Percentiles rank a stretch among this genome's conserved stretches.
Evolutionary conservation across 2,888 invertebrate species (phyloP).

Genomic region (Archaeoteleia sp.): DNA sequence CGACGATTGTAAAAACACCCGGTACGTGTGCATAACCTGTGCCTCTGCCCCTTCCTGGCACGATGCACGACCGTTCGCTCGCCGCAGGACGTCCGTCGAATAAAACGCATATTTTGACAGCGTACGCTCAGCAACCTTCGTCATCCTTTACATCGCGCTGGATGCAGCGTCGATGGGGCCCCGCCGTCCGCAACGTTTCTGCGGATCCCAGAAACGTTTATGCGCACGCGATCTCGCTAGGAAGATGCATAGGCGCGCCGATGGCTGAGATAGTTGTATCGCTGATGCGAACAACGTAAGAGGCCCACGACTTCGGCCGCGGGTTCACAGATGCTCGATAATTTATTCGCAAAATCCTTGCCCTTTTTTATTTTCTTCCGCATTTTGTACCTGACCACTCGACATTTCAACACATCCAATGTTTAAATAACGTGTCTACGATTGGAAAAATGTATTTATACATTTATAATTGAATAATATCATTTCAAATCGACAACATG

Average conservation of each 20-base stretch:
- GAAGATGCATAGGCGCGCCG: constrained; percentile 5
- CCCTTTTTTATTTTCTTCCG: too few species aligned
- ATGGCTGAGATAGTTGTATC: constrained; percentile 10
- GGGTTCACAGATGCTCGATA: too few species aligned
- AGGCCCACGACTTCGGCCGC: constrained; percentile 6
- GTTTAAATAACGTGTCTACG: too few species aligned
- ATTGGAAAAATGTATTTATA: too few species aligned
- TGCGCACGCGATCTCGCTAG: constrained; percentile 1
- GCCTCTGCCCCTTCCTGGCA: constrained; percentile 33
- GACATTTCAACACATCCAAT: too few species aligned
- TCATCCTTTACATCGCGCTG: constrained; percentile 52
- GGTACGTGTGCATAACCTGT: background rate
- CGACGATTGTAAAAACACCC: too few species aligned
- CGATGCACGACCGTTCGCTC: constrained; percentile 61
- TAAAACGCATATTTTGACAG: constrained; percentile 67
- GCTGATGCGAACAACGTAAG: background rate
- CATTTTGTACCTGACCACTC: too few species aligned
- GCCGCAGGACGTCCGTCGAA: constrained; percentile 60
- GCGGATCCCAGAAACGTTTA: constrained; percentile 4
- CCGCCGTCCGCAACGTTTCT: constrained; percentile 2
- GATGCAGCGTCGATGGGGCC: constrained; percentile 11
- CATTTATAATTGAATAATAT: constrained; percentile 12
- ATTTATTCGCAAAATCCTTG: too few species aligned
- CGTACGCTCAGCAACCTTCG: constrained; percentile 60
- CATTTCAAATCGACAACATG: too few species aligned